Conservation (phyloP, 2,888 invertebrate genomes). For the Machimus atricapillus region DNA sequence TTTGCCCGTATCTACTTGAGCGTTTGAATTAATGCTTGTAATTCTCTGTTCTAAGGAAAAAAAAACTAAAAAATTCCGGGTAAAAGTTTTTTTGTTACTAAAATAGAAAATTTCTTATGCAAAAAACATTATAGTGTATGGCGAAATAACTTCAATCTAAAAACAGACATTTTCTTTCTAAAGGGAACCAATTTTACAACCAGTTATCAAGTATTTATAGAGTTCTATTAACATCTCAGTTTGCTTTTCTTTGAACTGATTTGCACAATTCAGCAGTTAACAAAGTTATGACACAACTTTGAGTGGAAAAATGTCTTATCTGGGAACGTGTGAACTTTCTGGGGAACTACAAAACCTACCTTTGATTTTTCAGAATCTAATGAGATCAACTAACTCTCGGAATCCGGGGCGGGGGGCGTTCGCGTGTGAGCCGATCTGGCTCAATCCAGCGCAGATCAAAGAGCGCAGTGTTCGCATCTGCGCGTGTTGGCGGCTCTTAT, state of each 20-base stretch:
- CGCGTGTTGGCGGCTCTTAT: background rate
- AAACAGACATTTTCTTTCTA: background rate
- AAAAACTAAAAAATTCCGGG: too few species aligned
- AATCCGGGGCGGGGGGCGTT: background rate
- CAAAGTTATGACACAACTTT: background rate
- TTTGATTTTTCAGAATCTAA: background rate
- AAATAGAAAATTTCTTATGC: too few species aligned
- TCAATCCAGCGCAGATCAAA: background rate
- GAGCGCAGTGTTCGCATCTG: background rate
- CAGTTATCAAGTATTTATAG: background rate
- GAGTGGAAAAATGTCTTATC: background rate
- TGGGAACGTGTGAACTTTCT: background rate
- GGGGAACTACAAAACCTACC: background rate
- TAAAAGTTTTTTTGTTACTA: too few species aligned
- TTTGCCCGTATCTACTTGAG: too few species aligned
- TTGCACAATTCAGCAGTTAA: background rate
- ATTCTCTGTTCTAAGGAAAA: too few species aligned
- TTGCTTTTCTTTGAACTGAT: background rate
- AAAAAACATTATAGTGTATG: too few species aligned
- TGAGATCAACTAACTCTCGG: slow-evolving; percentile 3
- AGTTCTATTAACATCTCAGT: background rate
- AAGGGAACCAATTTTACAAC: background rate
- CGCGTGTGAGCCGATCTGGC: background rate
- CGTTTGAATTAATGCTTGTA: too few species aligned
- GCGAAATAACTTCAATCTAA: too few species aligned